phyloP scores from a whole-genome alignment of 2,888 invertebrate genomes.

The Drosophila colorata region DNA sequence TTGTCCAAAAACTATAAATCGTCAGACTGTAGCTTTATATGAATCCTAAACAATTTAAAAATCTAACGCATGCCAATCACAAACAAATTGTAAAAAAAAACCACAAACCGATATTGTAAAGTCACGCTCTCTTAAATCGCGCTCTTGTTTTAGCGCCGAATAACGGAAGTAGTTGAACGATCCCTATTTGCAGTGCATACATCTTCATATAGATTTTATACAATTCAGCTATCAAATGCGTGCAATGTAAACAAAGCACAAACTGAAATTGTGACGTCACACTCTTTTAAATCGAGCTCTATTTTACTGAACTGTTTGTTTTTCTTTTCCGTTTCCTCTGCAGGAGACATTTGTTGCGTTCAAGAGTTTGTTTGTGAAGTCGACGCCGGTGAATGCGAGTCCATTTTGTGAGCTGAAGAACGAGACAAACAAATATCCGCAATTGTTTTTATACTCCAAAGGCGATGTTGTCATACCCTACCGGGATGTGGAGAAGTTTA shows the following conservation, averaged over 20 bases:
- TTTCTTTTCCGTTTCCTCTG: constrained; percentile 25
- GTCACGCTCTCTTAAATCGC: too few species aligned
- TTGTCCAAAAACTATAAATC: too few species aligned
- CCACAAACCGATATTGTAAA: too few species aligned
- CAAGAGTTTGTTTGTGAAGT: constrained; percentile 83
- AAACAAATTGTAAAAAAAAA: too few species aligned
- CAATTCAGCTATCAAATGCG: background rate
- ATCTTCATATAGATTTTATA: too few species aligned
- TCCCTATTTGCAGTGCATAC: too few species aligned
- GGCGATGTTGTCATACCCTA: constrained; percentile 89
- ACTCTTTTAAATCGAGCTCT: background rate
- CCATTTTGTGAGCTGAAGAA: constrained; percentile 87
- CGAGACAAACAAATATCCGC: constrained; percentile 88
- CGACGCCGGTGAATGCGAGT: constrained; percentile 86
- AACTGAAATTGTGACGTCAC: background rate
- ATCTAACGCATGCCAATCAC: too few species aligned
- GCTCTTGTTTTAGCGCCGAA: too few species aligned
- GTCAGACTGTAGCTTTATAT: too few species aligned
- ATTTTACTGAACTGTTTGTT: background rate
- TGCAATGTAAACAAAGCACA: background rate
- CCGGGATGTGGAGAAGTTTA: constrained; percentile 89
- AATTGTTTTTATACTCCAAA: constrained; percentile 91
- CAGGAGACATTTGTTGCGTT: constrained; percentile 85
- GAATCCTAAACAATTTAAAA: too few species aligned
- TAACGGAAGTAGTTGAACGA: too few species aligned